phyloP scores from a whole-genome alignment of 23 tunicate species.

The Corella eumyota region DNA sequence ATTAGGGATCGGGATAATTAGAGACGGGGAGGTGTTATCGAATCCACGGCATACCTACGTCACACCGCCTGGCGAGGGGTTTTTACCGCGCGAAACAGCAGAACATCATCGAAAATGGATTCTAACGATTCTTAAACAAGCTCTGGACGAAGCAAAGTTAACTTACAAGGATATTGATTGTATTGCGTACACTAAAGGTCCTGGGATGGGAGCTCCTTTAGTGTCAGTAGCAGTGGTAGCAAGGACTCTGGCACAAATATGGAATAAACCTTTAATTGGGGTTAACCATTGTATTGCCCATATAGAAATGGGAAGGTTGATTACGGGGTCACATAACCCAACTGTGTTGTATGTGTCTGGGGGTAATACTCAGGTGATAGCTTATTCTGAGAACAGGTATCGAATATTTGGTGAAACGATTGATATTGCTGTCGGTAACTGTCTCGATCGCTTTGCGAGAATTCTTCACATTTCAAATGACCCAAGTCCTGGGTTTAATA shows the following conservation, averaged over 20 bases:
- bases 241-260: constrained; percentile 86
- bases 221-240: constrained; percentile 94
- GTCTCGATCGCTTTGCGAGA: constrained; percentile 97
- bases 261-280: constrained; percentile 88
- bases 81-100: constrained; percentile 85
- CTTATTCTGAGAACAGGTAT: constrained; percentile 88
- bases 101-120: constrained; percentile 76
- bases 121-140: constrained; percentile 42
- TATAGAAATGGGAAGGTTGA: constrained; percentile 96
- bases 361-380: constrained; percentile 97
- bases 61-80: constrained; percentile 92
- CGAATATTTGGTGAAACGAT: constrained; percentile 98
- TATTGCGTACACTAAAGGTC: constrained; percentile 92
- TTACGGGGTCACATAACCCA: constrained; percentile 84
- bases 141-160: constrained; percentile 57
- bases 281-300: constrained; percentile 99
- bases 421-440: constrained; percentile 97
- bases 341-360: constrained; percentile 96
- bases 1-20: constrained; percentile 90
- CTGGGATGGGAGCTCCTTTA: constrained; percentile 98
- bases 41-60: constrained; percentile 92
- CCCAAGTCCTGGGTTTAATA: constrained; percentile 97
- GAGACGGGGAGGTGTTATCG: constrained; percentile 85
- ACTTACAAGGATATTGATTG: constrained; percentile 61
- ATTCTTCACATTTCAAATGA: constrained; percentile 91